Conservation (phyloP, 2,888 invertebrate genomes). For the Cerceris ruficornis region DNA sequence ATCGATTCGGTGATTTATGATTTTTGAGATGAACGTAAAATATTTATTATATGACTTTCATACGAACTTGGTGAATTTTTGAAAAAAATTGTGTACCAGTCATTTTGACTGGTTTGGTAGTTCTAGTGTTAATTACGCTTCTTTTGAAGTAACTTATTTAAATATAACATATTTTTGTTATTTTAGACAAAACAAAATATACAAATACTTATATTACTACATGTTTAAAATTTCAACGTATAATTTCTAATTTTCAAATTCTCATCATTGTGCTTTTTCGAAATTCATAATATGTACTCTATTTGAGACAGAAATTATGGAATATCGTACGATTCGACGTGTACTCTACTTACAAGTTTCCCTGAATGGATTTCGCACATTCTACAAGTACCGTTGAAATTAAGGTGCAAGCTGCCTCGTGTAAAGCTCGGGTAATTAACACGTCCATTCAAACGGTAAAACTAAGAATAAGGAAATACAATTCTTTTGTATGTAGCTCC, state of each 20-base stretch:
- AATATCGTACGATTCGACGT: neutral
- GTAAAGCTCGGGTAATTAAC: constrained; percentile 1
- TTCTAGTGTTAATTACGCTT: too few relatives aligned
- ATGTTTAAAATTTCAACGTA: too few relatives aligned
- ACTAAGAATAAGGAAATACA: neutral
- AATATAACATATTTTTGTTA: neutral
- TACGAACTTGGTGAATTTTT: too few relatives aligned
- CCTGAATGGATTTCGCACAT: neutral
- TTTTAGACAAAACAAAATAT: neutral
- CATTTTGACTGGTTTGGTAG: too few relatives aligned
- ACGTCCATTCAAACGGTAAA: constrained; percentile 10
- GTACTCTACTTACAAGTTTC: constrained; percentile 13
- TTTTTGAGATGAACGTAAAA: too few relatives aligned
- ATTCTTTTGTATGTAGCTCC: neutral
- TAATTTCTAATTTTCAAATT: too few relatives aligned
- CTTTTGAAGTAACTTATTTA: neutral
- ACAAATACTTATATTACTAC: too few relatives aligned
- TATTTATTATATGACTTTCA: too few relatives aligned
- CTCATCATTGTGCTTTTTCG: too few relatives aligned
- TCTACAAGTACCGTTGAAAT: neutral
- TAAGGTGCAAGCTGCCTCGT: neutral
- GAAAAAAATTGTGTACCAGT: too few relatives aligned
- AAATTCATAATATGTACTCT: neutral
- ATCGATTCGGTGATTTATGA: too few relatives aligned
- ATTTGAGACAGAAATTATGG: neutral